Conservation (phyloP, 1,140 invertebrate species). For the Nomia melanderi region DNA sequence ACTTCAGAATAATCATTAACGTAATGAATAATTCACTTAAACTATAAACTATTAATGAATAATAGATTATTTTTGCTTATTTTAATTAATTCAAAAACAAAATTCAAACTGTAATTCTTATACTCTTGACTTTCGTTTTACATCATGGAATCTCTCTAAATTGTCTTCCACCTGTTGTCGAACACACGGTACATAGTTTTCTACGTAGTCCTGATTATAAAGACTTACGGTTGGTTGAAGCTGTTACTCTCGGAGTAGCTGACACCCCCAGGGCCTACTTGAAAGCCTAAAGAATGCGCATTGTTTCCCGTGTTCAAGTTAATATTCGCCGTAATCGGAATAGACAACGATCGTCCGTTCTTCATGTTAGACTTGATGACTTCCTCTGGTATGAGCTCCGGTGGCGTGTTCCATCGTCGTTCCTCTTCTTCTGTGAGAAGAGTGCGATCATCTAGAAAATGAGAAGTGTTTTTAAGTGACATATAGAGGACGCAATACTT, state of each 20-base stretch:
- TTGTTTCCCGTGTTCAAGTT: slow-evolving; percentile 68
- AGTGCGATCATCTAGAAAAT: slow-evolving; percentile 62
- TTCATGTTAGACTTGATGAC: slow-evolving; percentile 33
- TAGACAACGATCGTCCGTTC: slow-evolving; percentile 56
- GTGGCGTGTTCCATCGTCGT: slow-evolving; percentile 68
- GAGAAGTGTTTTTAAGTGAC: slow-evolving; percentile 17
- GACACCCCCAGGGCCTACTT: slow-evolving; percentile 68
- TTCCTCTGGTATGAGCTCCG: slow-evolving; percentile 63
- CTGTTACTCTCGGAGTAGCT: slow-evolving; percentile 74
- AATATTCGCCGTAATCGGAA: slow-evolving; percentile 73
- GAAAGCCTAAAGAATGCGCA: slow-evolving; percentile 73
- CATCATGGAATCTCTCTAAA: too few relatives aligned
- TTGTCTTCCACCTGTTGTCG: too few relatives aligned
- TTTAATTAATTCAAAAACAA: too few relatives aligned
- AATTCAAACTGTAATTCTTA: too few relatives aligned
- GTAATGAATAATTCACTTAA: too few relatives aligned
- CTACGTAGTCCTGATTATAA: background rate
- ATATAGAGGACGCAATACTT: background rate
- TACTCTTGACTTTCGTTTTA: too few relatives aligned
- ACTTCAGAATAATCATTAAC: too few relatives aligned
- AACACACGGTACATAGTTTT: background rate
- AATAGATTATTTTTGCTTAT: too few relatives aligned
- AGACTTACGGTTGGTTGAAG: slow-evolving; percentile 43
- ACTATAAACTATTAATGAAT: too few relatives aligned
- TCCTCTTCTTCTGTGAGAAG: slow-evolving; percentile 59